Percentiles rank a stretch among this genome's conserved stretches.
Conservation (phyloP, 1,140 invertebrate genomes). For the Tenebrio molitor region DNA sequence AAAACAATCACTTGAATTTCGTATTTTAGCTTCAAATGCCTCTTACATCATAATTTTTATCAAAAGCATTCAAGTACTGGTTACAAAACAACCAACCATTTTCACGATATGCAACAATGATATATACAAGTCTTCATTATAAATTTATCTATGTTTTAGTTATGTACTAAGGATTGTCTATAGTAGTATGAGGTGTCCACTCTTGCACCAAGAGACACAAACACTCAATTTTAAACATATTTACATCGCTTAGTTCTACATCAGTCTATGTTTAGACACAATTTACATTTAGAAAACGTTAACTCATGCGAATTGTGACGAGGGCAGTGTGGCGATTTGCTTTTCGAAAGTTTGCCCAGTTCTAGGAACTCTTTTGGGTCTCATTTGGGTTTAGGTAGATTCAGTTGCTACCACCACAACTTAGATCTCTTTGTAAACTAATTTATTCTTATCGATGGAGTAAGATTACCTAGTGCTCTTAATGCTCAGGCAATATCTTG, state of each 20-base stretch:
- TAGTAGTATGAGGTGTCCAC: conserved; percentile 13
- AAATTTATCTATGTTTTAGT: conserved; percentile 16
- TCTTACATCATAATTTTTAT: conserved; percentile 11
- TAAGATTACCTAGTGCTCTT: too few relatives aligned
- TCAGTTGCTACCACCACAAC: too few relatives aligned
- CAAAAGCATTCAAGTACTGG: conserved; percentile 31
- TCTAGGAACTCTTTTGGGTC: neutral
- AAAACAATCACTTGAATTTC: conserved; percentile 9
- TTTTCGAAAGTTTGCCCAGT: neutral
- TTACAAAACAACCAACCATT: conserved; percentile 44
- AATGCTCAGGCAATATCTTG: too few relatives aligned
- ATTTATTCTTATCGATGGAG: too few relatives aligned
- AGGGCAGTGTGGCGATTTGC: conserved; percentile 14
- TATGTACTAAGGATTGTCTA: conserved; percentile 33
- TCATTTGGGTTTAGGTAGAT: too few relatives aligned
- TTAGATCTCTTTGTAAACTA: too few relatives aligned
- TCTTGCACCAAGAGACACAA: conserved; percentile 14
- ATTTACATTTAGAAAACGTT: conserved; percentile 37
- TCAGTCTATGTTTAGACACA: conserved; percentile 37
- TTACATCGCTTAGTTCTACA: conserved; percentile 20
- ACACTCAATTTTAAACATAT: conserved; percentile 31
- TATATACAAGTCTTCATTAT: conserved; percentile 40
- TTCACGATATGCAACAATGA: conserved; percentile 45
- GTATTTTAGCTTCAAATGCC: neutral
- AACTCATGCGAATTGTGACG: conserved; percentile 6